These are phyloP conservation scores for Helostoma temminkii DNA, from an alignment of 2,797 vertebrate species.

Conservation along the genomic window DNA sequence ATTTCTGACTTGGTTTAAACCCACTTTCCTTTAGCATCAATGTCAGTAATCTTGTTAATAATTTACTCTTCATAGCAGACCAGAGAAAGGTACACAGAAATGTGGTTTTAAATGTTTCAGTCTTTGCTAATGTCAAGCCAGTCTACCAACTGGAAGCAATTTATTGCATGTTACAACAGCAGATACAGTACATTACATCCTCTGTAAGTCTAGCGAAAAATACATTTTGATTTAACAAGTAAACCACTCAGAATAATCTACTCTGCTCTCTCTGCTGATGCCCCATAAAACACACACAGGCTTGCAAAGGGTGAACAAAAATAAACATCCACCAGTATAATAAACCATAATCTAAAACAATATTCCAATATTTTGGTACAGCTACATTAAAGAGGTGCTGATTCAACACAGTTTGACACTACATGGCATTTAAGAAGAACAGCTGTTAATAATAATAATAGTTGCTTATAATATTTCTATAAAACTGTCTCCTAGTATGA, in stretches of 20 bases:
- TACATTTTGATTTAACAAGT: background rate
- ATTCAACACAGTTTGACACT: background rate
- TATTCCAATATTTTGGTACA: background rate
- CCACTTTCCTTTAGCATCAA: constrained; percentile 1
- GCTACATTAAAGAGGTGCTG: background rate
- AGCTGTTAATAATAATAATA: background rate
- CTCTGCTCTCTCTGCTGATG: background rate
- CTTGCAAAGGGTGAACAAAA: background rate
- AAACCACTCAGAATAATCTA: background rate
- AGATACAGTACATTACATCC: background rate
- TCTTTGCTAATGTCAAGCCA: background rate
- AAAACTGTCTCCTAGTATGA: no score
- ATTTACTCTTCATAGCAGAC: constrained; percentile 20
- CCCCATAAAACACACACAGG: background rate
- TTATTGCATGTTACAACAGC: background rate
- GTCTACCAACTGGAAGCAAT: background rate
- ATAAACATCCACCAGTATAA: background rate
- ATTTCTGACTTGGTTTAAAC: constrained; percentile 5
- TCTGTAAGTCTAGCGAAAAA: background rate
- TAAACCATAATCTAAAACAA: background rate
- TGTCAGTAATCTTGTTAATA: constrained; percentile 37
- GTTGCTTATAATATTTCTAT: no score
- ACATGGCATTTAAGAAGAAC: background rate
- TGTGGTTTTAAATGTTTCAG: constrained; percentile 18
- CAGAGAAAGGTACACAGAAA: background rate